These are phyloP conservation scores for Nomada ferruginata DNA, from an alignment of 2,888 invertebrate species.

Conservation along the genomic window DNA sequence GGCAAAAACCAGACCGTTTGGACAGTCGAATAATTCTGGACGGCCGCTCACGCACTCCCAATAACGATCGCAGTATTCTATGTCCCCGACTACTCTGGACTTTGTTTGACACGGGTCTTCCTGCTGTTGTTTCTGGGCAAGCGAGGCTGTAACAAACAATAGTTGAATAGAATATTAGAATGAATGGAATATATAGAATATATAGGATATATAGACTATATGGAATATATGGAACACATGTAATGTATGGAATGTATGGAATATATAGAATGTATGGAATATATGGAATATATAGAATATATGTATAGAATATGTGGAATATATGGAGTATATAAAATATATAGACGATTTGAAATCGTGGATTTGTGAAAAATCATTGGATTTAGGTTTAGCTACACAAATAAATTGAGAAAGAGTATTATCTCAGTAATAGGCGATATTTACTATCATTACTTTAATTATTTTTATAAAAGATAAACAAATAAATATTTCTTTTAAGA, in stretches of 20 bases:
- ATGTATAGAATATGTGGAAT: too few species aligned
- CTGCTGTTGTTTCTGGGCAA: constrained; percentile 83
- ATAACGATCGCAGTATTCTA: constrained; percentile 92
- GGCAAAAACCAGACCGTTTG: constrained; percentile 95
- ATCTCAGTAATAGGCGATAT: constrained; percentile 28
- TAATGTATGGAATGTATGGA: too few species aligned
- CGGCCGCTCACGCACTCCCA: constrained; percentile 95
- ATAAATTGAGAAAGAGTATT: constrained; percentile 27
- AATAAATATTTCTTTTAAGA: constrained; percentile 34
- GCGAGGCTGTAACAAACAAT: constrained; percentile 69
- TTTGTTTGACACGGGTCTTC: constrained; percentile 94
- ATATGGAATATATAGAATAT: too few species aligned
- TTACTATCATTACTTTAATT: constrained; percentile 51
- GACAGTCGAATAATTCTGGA: constrained; percentile 94
- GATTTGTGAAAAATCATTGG: constrained; percentile 1
- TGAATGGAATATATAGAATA: too few species aligned
- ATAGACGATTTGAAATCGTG: too few species aligned
- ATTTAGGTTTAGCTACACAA: constrained; percentile 44
- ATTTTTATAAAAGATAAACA: constrained; percentile 53
- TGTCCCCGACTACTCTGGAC: constrained; percentile 90
- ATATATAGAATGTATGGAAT: too few species aligned
- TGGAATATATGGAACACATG: too few species aligned
- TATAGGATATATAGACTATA: accelerated
- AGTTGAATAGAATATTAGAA: too few species aligned
- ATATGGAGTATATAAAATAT: too few species aligned